Evolutionary conservation across 2,888 invertebrate genomes (phyloP).

Genomic region (Drosophila anomalata): DNA sequence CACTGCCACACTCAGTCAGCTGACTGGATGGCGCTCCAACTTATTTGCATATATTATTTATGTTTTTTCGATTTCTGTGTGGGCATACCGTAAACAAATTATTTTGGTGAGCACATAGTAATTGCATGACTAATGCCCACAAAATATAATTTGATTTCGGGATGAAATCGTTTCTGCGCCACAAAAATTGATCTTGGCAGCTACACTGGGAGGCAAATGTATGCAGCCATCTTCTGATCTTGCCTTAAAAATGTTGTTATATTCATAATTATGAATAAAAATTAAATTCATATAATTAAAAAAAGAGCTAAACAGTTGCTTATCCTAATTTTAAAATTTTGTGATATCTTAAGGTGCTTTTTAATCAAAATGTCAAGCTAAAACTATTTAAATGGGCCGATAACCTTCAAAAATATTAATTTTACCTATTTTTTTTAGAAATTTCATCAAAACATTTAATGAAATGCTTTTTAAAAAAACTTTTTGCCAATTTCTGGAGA

Average conservation of each 20-base stretch:
- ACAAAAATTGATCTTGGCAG: not conserved
- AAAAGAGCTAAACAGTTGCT: no score
- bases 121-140: not conserved
- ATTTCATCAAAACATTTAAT: no score
- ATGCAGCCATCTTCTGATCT: not conserved
- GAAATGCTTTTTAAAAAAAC: no score
- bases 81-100: not conserved
- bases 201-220: not conserved
- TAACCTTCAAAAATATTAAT: no score
- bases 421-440: no score
- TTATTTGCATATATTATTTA: slow-evolving; percentile 4
- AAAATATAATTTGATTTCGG: not conserved
- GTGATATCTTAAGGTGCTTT: no score
- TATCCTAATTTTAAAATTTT: no score
- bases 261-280: not conserved
- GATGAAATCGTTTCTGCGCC: not conserved
- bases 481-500: no score
- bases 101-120: not conserved
- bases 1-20: not conserved
- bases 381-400: no score
- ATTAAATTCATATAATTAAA: no score
- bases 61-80: not conserved
- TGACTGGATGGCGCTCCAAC: not conserved
- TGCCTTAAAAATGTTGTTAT: not conserved
- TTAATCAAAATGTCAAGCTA: no score